Evolutionary conservation across 1,140 invertebrate genomes (phyloP).

Genomic region (Mactra quadrangularis): DNA sequence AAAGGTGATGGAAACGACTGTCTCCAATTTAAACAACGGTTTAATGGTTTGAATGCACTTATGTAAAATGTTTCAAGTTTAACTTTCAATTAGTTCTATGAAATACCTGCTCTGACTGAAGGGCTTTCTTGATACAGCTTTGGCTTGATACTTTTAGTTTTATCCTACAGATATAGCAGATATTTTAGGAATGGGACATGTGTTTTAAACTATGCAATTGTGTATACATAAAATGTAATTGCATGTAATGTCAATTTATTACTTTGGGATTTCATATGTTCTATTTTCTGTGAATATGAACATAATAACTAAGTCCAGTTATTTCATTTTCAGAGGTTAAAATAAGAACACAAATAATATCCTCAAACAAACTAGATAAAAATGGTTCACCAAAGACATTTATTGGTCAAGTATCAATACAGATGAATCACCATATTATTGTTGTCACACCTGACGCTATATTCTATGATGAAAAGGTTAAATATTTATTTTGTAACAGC

Average conservation of each 20-base stretch:
- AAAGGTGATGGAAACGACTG: too few species aligned
- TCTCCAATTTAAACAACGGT: too few species aligned
- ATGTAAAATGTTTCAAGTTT: too few species aligned
- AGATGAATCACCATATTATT: neutral
- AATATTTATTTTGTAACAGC: neutral
- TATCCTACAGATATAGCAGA: too few species aligned
- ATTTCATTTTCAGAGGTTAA: neutral
- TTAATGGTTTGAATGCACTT: too few species aligned
- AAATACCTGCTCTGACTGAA: too few species aligned
- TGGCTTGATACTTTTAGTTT: too few species aligned
- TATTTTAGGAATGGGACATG: too few species aligned
- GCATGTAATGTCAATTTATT: neutral
- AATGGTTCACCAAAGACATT: slow-evolving; percentile 13
- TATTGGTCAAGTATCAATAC: slow-evolving; percentile 1
- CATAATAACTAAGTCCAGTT: neutral
- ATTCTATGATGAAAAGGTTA: slow-evolving; percentile 20
- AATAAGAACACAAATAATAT: slow-evolving; percentile 13
- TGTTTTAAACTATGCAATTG: neutral
- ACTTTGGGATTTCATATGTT: neutral
- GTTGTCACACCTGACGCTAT: slow-evolving; percentile 15
- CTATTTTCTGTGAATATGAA: neutral
- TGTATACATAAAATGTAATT: neutral
- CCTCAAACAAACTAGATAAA: neutral
- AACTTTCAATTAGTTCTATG: too few species aligned
- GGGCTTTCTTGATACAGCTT: too few species aligned